These are phyloP conservation scores for Petrolisthes manimaculis DNA, from an alignment of 2,888 invertebrate genomes.

Conservation along the genomic window DNA sequence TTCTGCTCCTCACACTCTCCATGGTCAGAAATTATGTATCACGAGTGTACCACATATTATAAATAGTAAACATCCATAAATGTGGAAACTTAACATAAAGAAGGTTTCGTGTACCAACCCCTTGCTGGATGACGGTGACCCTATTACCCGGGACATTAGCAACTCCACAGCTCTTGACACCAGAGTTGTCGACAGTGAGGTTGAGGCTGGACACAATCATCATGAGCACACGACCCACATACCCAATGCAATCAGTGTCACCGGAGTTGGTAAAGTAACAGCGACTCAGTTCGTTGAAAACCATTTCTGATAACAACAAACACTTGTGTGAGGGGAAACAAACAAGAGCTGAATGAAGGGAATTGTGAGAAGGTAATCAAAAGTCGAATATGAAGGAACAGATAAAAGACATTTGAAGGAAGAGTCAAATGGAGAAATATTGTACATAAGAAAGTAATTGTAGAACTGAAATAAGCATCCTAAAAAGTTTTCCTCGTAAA, in stretches of 20 bases:
- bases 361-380: no score
- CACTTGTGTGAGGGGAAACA: neutral
- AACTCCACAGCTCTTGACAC: constrained; percentile 24
- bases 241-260: constrained; percentile 14
- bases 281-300: constrained; percentile 24
- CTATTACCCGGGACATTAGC: constrained; percentile 21
- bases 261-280: constrained; percentile 23
- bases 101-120: neutral
- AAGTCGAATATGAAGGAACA: no score
- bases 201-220: constrained; percentile 14
- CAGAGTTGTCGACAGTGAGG: constrained; percentile 30
- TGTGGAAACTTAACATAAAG: neutral
- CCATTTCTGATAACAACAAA: neutral
- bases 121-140: constrained; percentile 20
- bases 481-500: no score
- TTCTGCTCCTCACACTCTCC: no score
- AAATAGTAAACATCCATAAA: neutral
- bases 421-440: no score
- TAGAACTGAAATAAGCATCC: no score
- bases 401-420: no score
- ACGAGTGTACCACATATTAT: neutral
- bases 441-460: no score
- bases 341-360: no score
- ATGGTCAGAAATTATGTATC: no score
- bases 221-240: constrained; percentile 35